Conservation (phyloP, 2,113 vertebrate species). For the Bubo bubo region DNA sequence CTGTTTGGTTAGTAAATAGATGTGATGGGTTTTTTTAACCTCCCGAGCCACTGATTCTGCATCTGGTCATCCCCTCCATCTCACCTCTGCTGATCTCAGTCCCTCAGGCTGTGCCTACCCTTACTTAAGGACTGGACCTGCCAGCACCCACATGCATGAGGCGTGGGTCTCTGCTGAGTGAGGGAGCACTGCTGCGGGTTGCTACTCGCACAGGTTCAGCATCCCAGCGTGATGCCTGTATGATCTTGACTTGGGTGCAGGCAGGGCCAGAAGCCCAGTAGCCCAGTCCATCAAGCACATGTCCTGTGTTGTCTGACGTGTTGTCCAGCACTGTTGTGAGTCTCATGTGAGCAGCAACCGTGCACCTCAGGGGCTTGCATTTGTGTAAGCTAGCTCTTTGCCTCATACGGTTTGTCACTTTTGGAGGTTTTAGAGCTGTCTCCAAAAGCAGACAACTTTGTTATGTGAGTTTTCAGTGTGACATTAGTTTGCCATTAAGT, state of each 20-base stretch:
- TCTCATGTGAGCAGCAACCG: not conserved
- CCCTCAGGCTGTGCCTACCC: not conserved
- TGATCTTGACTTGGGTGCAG: not conserved
- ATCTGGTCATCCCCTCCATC: not conserved
- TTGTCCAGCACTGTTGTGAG: not conserved
- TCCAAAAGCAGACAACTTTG: not conserved
- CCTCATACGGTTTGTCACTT: not conserved
- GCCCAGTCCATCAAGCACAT: not conserved
- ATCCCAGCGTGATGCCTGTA: not conserved
- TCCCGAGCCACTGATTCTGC: not conserved
- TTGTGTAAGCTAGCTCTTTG: not conserved
- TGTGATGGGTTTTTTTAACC: not conserved
- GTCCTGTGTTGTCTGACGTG: not conserved
- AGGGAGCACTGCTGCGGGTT: not conserved
- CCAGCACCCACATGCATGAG: not conserved
- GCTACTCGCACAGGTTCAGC: rapidly evolving
- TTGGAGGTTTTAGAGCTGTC: not conserved
- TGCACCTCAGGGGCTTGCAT: not conserved
- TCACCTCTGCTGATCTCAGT: not conserved
- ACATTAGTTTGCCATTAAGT: not conserved
- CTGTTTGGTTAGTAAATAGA: not conserved
- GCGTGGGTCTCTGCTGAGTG: not conserved
- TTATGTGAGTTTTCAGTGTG: not conserved
- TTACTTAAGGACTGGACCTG: not conserved
- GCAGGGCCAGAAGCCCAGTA: not conserved